Evolutionary conservation across 2,113 vertebrate species (phyloP).

Genomic region (Hippocampus barbouri): DNA sequence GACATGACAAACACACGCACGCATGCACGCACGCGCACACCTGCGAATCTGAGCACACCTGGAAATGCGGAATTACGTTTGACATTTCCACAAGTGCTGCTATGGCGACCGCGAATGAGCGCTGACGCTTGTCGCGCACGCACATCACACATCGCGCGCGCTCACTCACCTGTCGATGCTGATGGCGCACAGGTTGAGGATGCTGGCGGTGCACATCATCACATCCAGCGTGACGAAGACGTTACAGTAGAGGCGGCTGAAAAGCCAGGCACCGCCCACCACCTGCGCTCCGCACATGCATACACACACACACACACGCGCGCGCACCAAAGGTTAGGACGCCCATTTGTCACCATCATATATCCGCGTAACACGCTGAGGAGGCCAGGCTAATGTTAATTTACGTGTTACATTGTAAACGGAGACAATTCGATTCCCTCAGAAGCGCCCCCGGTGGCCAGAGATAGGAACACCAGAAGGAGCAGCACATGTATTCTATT

Average conservation of each 20-base stretch:
- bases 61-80: not conserved
- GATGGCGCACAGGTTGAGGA: conserved; percentile 95
- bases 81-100: not conserved
- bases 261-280: conserved; percentile 86
- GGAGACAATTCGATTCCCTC: no score
- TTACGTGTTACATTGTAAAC: no score
- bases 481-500: no score
- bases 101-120: not conserved
- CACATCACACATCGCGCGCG: not conserved
- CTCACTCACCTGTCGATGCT: conserved; percentile 88
- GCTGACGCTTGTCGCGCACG: not conserved
- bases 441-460: no score
- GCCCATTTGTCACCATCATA: not conserved
- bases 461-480: no score
- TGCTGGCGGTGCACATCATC: conserved; percentile 98
- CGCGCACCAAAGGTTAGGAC: conserved; percentile 45
- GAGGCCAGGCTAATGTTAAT: not conserved
- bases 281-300: conserved; percentile 54
- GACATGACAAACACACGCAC: not conserved
- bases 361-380: not conserved
- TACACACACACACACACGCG: not conserved
- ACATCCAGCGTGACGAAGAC: conserved; percentile 93
- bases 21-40: no score
- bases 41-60: not conserved
- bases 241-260: conserved; percentile 86